Evolutionary conservation across 1,140 invertebrate genomes (phyloP), one percentile per base, ranked within the genome.

Genomic region (Papilio aristodemus): DNA sequence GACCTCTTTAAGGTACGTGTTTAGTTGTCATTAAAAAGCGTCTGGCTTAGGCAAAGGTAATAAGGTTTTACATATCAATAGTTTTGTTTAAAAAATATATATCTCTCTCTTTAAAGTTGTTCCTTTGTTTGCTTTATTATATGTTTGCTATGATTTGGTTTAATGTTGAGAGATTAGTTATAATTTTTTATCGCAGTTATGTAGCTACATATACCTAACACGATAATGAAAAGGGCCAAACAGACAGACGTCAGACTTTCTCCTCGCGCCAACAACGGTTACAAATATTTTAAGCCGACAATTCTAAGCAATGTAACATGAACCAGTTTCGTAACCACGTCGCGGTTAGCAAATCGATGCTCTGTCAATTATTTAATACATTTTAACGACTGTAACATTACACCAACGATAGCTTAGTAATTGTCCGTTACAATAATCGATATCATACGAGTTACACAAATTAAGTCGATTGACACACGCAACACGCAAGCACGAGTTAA

Each of bases 381-480:
- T 32, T 27, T 58, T 43, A 13, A 59, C 39, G 59, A 38, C 8
- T 62, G 59, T 62, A 62, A 62, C 32, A 62, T 62, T 62, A 62
- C 32, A 17, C 32, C 59, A 37, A 38, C 32, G 32, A 38, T 62
- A 57, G 38, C 38, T 11, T 41, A 8, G 25, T 57, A 58, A 58
- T 58, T 36, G 57, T 58, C 32, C 13, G 58, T 62, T 39, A 62
- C 59, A 62, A 62, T 62, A 62, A 62, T 62, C 32, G 59, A 62
- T 62, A 50, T 14, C 3, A 32, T n/a, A 60, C 6, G 4, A 37
- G 17, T 62, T 62, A 38, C 36, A 38, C 32, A 62, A 37, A 36
- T 14, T 7, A 50, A 50, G 37, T 62, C 36, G 59, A 62, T 62
- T 54, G 19, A 22, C 46, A 54, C 46, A 54, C 19, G 46, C 46